These are phyloP conservation scores for Adela reaumurella DNA, from an alignment of 2,888 invertebrate species.

Conservation along the genomic window DNA sequence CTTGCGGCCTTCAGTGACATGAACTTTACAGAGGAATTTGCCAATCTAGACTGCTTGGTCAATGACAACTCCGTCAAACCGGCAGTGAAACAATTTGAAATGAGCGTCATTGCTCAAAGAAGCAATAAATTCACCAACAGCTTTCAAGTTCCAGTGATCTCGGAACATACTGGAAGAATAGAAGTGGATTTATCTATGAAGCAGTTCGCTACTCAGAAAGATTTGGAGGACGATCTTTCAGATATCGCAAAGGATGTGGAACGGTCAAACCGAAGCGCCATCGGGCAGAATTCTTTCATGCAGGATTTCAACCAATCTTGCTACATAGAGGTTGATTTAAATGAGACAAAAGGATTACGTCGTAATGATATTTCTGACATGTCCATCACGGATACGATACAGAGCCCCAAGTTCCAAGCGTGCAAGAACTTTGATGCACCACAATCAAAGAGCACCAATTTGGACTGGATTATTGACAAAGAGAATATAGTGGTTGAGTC, in stretches of 20 bases:
- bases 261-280: slow-evolving; percentile 16
- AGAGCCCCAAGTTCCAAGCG: slow-evolving; percentile 29
- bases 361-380: slow-evolving; percentile 28
- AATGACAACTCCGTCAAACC: slow-evolving; percentile 21
- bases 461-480: slow-evolving; percentile 32
- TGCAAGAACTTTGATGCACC: slow-evolving; percentile 15
- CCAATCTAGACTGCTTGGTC: slow-evolving; percentile 21
- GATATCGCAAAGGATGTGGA: slow-evolving; percentile 31
- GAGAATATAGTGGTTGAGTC: slow-evolving; percentile 40
- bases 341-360: slow-evolving; percentile 24
- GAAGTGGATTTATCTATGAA: slow-evolving; percentile 33
- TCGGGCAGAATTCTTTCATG: slow-evolving; percentile 19
- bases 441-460: no score
- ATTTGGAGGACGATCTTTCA: slow-evolving; percentile 30
- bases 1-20: background rate
- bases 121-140: slow-evolving; percentile 32
- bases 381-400: slow-evolving; percentile 39
- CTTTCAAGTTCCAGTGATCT: slow-evolving; percentile 19
- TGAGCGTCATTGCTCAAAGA: slow-evolving; percentile 28
- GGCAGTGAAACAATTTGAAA: slow-evolving; percentile 27
- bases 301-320: slow-evolving; percentile 21
- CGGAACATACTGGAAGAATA: slow-evolving; percentile 28
- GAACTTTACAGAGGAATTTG: slow-evolving; percentile 16
- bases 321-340: slow-evolving; percentile 38
- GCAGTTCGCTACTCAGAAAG: slow-evolving; percentile 16